Base-by-base conservation (phyloP, 2,797 vertebrate genomes). In the Silurus aristotelis region DNA sequence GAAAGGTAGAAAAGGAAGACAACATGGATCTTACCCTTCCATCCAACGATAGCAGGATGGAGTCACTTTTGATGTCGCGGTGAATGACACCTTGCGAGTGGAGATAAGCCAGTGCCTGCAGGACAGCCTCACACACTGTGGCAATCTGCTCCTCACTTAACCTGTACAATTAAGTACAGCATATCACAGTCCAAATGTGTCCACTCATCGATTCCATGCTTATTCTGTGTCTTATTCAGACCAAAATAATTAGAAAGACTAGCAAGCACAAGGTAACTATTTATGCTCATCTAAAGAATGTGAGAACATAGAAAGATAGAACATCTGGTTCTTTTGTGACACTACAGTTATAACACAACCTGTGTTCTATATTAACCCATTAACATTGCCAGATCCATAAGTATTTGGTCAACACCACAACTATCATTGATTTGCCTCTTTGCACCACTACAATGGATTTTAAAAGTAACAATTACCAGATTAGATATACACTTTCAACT, bases 1-100 rank as follows among this genome's bases (percentile, higher is more conserved):
- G 27, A 38, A 10, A 48, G 58, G 12, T 7, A 56, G 8, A 68
- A 13, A 43, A 38, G 61, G 14, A 48, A 60, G 14, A 55, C 2
- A 43, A 83, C 43, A 19, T 67, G 20, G 25, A 27, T 85, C 92
- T 73, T 93, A 99, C 98, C 94, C 97, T 95, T 90, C 98, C 98
- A 0, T 99, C 98, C 22, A 99, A 92, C 0, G 98, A 98, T 86
- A 99, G 93, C 13, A 99, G 95, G 88, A 99, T 99, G 67, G 98
- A 99, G 93, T 99, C 98, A 0, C 98, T 99, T 95, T 99, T 99
- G 91, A 99, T 98, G 95, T 99, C 98, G 85, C 98, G 93, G 93
- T 99, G 98, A 90, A 99, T 99, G 91, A 99, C 98, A 0, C 98
- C 98, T 91, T 99, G 98, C 46, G 98, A 97, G 82, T 99, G 98